Evolutionary conservation across 2,113 vertebrate genomes (phyloP), one percentile per base, ranked within the genome.

Genomic region (Ictalurus punctatus): DNA sequence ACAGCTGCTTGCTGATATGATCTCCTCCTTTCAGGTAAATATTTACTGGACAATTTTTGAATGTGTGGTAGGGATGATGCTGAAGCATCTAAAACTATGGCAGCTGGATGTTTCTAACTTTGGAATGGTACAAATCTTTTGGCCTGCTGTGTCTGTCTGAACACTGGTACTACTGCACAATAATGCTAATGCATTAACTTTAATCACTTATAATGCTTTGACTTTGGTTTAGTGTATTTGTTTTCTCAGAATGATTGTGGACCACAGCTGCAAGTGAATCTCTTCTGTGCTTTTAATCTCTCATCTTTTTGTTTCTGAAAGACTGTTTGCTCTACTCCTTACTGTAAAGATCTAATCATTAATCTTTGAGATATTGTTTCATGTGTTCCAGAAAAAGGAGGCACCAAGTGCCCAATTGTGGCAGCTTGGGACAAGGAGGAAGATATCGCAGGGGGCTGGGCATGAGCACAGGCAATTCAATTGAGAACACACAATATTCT

Each of bases 1-100:
- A 83, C 21, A 40, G 25, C 83, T 83, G 89, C 90, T 52, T 85
- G 61, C 52, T 76, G 78, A 84, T 82, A 86, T 74, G 59, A 34
- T 65, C 88, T 80, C 88, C 88, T 90, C n/a, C 56, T 61, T 80
- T 81, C 80, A 88, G 82, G 86, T 88, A 88, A 91, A 88, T 27
- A 44, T 30, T 80, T 2, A 10, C 81, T 91, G 90, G 79, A 89
- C 16, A 63, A 6, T 48, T 88, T 88, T 86, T 90, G 88, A 17
- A 52, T 37, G 7, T 40, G 17, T 58, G 7, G 76, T 34, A 34
- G 5, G 30, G n/a, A 21, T 5, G 8, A 71, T 71, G 27, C 16
- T 19, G 37, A 23, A 27, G 14, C 8, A 58, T 81, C 54, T 17
- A 84, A 63, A 19, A 19, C 23, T 25, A 84, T 9, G 37, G 4